Conservation (phyloP, 1,140 invertebrate genomes). For the Drosophila pruinosa region DNA sequence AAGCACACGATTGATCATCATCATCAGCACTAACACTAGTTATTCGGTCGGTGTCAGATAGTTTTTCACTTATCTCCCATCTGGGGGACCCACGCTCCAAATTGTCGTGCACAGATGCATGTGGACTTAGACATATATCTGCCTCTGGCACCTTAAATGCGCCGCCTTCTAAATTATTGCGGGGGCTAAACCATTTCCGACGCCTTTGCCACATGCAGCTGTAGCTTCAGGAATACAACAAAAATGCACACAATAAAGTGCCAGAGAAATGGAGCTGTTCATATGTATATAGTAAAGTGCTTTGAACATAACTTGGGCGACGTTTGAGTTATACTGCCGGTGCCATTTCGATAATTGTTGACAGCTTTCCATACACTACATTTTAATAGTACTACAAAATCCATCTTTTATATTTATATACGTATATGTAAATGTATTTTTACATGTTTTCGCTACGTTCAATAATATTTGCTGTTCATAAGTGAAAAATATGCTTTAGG, state of each 20-base stretch:
- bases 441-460: no score
- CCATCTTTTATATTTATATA: neutral
- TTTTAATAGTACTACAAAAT: neutral
- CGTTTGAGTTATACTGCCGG: neutral
- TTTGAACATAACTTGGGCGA: constrained; percentile 10
- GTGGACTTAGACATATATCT: neutral
- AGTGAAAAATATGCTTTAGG: no score
- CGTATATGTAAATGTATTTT: no score
- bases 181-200: constrained; percentile 67
- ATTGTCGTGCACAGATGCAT: neutral
- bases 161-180: constrained; percentile 38
- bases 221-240: constrained; percentile 44
- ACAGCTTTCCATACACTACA: neutral
- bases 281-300: constrained; percentile 12
- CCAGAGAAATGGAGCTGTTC: constrained; percentile 23
- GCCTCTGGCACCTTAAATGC: constrained; percentile 5
- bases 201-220: constrained; percentile 62
- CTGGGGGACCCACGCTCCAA: neutral
- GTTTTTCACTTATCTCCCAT: neutral
- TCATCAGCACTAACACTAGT: no score
- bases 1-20: no score
- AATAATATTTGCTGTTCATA: no score
- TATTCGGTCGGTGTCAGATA: no score
- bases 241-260: constrained; percentile 10
- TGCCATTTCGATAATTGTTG: neutral